These are phyloP conservation scores for Centropristis striata DNA, from an alignment of 2,113 vertebrate species.

Conservation along the genomic window DNA sequence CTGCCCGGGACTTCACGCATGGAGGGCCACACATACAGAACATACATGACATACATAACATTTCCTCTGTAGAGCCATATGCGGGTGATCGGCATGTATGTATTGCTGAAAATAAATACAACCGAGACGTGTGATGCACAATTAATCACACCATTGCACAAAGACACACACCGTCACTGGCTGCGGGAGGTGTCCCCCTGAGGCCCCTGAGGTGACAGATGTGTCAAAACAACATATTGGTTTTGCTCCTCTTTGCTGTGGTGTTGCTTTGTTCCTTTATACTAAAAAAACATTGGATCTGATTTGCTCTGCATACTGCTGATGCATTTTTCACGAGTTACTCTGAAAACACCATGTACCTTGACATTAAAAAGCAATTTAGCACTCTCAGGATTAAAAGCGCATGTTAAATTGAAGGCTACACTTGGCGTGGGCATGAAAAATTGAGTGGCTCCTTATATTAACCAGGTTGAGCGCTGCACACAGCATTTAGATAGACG, in stretches of 20 bases:
- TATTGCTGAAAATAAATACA: constrained; percentile 44
- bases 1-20: constrained; percentile 40
- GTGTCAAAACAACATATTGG: constrained; percentile 84
- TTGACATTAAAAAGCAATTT: constrained; percentile 98
- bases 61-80: constrained; percentile 7
- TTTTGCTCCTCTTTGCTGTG: constrained; percentile 65
- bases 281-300: constrained; percentile 50
- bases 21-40: not conserved
- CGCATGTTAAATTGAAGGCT: constrained; percentile 98
- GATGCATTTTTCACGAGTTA: constrained; percentile 93
- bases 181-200: constrained; percentile 59
- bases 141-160: constrained; percentile 62
- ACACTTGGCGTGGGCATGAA: constrained; percentile 96
- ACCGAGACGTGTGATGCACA: constrained; percentile 29
- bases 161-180: constrained; percentile 32
- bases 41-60: constrained; percentile 23
- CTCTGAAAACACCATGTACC: constrained; percentile 93
- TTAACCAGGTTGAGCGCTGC: constrained; percentile 85
- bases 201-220: constrained; percentile 74
- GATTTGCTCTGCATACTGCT: constrained; percentile 71
- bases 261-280: constrained; percentile 79
- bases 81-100: constrained; percentile 16
- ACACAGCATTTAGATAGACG: constrained; percentile 80
- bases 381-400: constrained; percentile 97
- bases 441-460: constrained; percentile 95